phyloP scores from a whole-genome alignment of 2,888 invertebrate genomes.

The Leucophora obtusa region DNA sequence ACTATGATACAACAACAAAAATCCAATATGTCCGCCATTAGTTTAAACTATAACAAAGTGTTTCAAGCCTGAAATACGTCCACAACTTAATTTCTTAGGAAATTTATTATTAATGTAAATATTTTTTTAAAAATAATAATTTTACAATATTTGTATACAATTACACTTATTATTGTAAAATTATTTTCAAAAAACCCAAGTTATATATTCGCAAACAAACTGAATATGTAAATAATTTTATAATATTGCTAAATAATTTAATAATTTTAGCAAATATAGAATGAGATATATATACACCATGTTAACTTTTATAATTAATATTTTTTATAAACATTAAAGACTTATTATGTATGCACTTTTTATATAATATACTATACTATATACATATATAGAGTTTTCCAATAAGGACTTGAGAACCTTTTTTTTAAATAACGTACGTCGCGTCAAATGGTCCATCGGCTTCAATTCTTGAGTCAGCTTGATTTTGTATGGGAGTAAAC shows the following conservation, averaged over 20 bases:
- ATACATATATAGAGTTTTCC: too few species aligned
- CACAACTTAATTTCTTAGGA: slow-evolving; percentile 12
- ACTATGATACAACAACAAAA: slow-evolving; percentile 46
- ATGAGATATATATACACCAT: background rate
- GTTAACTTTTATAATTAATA: slow-evolving; percentile 27
- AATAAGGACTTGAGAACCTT: too few species aligned
- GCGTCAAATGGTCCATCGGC: too few species aligned
- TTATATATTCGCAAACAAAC: background rate
- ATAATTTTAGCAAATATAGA: slow-evolving; percentile 11
- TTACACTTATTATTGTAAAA: background rate
- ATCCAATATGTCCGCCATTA: slow-evolving; percentile 64
- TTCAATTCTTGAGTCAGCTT: too few species aligned
- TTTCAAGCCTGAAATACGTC: slow-evolving; percentile 38
- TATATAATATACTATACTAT: background rate
- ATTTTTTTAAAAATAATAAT: slow-evolving; percentile 7
- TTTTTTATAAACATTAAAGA: slow-evolving; percentile 55
- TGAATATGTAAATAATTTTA: slow-evolving; percentile 31
- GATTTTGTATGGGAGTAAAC: too few species aligned
- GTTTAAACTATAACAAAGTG: slow-evolving; percentile 30
- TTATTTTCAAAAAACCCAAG: background rate
- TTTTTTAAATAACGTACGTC: too few species aligned
- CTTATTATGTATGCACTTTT: slow-evolving; percentile 56
- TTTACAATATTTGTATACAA: background rate
- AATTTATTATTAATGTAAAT: slow-evolving; percentile 28
- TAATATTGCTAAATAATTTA: slow-evolving; percentile 1